Conservation (phyloP, 2,888 invertebrate genomes). For the Tetranychus truncatus region DNA sequence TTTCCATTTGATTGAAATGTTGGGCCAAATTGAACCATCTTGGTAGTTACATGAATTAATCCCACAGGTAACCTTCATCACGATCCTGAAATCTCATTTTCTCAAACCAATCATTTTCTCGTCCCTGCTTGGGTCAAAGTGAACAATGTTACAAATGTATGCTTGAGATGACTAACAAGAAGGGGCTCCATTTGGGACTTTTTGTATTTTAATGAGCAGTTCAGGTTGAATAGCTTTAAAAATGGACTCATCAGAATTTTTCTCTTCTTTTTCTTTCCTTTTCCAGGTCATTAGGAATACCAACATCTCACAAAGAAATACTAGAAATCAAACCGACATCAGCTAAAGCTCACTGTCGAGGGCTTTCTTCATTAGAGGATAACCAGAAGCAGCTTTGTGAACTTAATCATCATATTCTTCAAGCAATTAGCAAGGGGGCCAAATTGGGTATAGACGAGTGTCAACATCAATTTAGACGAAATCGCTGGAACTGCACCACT, state of each 20-base stretch:
- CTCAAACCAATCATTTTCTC: not conserved
- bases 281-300: constrained; percentile 38
- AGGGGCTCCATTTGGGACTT: not conserved
- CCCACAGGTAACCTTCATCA: too few species aligned
- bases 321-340: constrained; percentile 33
- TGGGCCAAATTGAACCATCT: too few species aligned
- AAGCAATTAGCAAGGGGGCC: constrained; percentile 63
- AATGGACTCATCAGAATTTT: constrained; percentile 3
- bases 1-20: too few species aligned
- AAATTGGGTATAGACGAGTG: constrained; percentile 70
- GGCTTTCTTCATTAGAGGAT: constrained; percentile 49
- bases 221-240: not conserved
- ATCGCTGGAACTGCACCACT: constrained; percentile 37
- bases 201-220: not conserved
- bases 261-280: constrained; percentile 5
- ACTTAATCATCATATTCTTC: constrained; percentile 49
- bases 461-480: constrained; percentile 65
- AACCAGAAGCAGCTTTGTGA: constrained; percentile 51
- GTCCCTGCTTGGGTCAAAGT: not conserved
- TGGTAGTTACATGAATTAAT: too few species aligned
- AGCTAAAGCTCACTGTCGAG: constrained; percentile 49
- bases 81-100: not conserved
- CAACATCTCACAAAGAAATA: constrained; percentile 33
- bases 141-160: not conserved
- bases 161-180: not conserved